Percentiles rank a stretch among this genome's conserved stretches.
These are phyloP conservation scores for Drosophila pruinosa DNA, from an alignment of 1,140 invertebrate genomes.

Conservation along the genomic window DNA sequence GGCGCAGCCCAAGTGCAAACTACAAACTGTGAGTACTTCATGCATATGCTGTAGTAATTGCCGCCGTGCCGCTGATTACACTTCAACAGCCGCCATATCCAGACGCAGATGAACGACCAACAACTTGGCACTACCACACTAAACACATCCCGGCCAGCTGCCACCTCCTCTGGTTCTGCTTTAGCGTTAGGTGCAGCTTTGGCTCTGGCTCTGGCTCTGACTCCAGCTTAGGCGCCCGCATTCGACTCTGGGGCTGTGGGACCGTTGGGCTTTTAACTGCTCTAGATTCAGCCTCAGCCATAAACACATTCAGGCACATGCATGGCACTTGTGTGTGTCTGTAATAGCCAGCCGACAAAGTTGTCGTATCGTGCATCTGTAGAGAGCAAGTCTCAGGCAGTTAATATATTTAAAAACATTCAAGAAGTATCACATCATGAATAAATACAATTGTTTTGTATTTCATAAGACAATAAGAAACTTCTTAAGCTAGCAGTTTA, in stretches of 20 bases:
- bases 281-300: conserved; percentile 58
- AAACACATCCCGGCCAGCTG: conserved; percentile 23
- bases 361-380: background rate
- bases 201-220: conserved; percentile 3
- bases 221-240: conserved; percentile 25
- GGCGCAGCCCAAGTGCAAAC: conserved; percentile 38
- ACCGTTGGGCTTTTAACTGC: conserved; percentile 75
- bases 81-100: conserved; percentile 66
- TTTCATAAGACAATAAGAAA: too few species aligned
- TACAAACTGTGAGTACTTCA: conserved; percentile 45
- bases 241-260: conserved; percentile 28
- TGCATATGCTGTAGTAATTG: conserved; percentile 75
- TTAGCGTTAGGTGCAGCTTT: conserved; percentile 13
- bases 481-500: too few species aligned
- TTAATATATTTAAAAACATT: too few species aligned
- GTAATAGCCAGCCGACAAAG: conserved; percentile 48
- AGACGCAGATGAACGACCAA: conserved; percentile 41
- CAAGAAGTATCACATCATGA: too few species aligned
- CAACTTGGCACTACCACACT: conserved; percentile 43
- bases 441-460: too few species aligned
- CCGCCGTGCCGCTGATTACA: conserved; percentile 79
- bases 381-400: background rate
- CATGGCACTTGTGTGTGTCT: conserved; percentile 6
- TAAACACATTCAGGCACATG: conserved; percentile 38
- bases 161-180: conserved; percentile 30